Percentiles rank a stretch among this genome's conserved stretches.
Evolutionary conservation across 2,113 vertebrate species (phyloP).

Genomic region (Cervus canadensis): DNA sequence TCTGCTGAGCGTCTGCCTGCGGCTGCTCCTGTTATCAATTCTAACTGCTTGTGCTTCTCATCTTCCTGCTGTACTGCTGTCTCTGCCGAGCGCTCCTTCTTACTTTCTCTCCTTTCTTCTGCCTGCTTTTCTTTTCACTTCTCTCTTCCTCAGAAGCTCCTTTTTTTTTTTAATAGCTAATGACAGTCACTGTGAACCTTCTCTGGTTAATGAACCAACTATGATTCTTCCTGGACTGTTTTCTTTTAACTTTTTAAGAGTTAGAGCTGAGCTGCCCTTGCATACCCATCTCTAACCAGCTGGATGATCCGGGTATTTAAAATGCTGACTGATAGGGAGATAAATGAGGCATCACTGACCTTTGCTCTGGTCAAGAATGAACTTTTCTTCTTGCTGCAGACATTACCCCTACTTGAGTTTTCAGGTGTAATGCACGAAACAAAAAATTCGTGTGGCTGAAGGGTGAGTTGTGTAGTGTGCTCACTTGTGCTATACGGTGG

Average conservation of each 20-base stretch:
- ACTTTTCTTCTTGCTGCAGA: background rate
- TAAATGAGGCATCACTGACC: background rate
- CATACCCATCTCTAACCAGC: background rate
- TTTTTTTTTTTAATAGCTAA: background rate
- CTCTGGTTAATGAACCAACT: background rate
- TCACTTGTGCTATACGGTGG: background rate
- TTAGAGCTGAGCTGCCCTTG: background rate
- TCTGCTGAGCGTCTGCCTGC: background rate
- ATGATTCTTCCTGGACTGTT: background rate
- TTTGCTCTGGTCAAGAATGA: background rate
- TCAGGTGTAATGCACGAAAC: background rate
- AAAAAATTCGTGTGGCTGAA: background rate
- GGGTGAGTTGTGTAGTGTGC: background rate
- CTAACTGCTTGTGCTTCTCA: background rate
- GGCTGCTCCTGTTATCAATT: background rate
- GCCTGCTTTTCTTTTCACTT: background rate
- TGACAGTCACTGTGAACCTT: background rate
- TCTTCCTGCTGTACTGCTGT: no score
- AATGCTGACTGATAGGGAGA: background rate
- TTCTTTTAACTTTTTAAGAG: background rate
- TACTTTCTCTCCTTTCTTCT: background rate
- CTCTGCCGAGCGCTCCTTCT: background rate
- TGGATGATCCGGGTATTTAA: background rate
- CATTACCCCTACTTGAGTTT: background rate
- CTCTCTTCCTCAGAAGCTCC: background rate